phyloP scores from a whole-genome alignment of 2,888 invertebrate genomes.

The Vesta saturnalis region DNA sequence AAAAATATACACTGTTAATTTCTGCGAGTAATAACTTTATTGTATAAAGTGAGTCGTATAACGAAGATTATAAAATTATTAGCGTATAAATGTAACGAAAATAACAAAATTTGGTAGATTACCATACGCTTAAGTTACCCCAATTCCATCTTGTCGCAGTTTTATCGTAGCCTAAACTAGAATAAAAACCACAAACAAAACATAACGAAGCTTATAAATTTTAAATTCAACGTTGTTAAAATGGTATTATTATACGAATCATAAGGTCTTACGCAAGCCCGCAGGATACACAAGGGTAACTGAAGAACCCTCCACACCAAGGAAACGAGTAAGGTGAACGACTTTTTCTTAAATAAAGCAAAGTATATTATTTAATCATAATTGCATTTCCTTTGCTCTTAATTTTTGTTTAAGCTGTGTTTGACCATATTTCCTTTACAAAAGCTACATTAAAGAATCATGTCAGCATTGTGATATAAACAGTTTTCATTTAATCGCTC shows the following conservation, averaged over 20 bases:
- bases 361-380: too few relatives aligned
- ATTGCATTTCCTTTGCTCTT: too few relatives aligned
- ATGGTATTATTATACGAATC: conserved; percentile 40
- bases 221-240: conserved; percentile 41
- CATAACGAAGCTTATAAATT: conserved; percentile 42
- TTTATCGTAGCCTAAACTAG: conserved; percentile 27
- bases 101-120: conserved; percentile 25
- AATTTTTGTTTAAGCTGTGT: too few relatives aligned
- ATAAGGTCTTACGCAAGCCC: conserved; percentile 27
- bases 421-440: too few relatives aligned
- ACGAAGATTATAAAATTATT: conserved; percentile 2
- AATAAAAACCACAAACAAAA: conserved; percentile 35
- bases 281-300: conserved; percentile 28
- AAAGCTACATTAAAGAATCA: too few relatives aligned
- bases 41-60: background rate
- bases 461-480: too few relatives aligned
- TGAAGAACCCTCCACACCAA: too few relatives aligned
- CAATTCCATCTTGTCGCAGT: conserved; percentile 20
- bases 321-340: too few relatives aligned
- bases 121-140: conserved; percentile 17
- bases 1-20: background rate
- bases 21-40: background rate
- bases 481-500: too few relatives aligned
- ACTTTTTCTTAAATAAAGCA: too few relatives aligned
- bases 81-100: background rate